Conservation (phyloP, 2,113 vertebrate species). For the Hystrix brachyura region DNA sequence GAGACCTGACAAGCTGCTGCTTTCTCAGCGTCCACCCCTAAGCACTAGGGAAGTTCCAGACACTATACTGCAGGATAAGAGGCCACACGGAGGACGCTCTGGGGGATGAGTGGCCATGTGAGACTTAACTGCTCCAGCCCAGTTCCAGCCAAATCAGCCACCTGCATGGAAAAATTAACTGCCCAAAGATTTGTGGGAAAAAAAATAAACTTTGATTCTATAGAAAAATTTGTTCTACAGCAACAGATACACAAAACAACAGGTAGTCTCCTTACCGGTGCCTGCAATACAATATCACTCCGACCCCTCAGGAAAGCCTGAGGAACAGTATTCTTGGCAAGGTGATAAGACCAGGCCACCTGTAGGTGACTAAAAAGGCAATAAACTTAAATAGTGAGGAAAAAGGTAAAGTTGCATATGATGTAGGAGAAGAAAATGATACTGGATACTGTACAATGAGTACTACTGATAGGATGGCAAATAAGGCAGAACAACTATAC, state of each 20-base stretch:
- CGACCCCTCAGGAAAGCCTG: not conserved
- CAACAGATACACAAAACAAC: not conserved
- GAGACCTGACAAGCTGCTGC: not conserved
- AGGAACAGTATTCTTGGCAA: not conserved
- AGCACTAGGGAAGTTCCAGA: not conserved
- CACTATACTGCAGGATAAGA: not conserved
- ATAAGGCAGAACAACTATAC: not conserved
- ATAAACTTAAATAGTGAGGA: not conserved
- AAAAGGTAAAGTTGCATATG: not conserved
- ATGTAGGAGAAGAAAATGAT: not conserved
- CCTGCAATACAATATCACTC: not conserved
- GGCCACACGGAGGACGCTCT: not conserved
- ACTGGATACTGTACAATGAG: not conserved
- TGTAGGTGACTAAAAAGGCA: not conserved
- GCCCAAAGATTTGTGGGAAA: not conserved
- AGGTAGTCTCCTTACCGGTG: conserved; percentile 11
- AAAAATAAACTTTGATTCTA: not conserved
- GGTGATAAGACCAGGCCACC: not conserved
- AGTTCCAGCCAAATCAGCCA: not conserved
- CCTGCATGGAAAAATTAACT: not conserved
- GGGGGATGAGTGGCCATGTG: not conserved
- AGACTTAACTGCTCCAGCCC: not conserved
- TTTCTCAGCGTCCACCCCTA: not conserved
- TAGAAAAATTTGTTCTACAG: not conserved
- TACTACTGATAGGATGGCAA: not conserved